phyloP scores from a whole-genome alignment of 2,113 vertebrate species.

The Laticauda laticaudata region DNA sequence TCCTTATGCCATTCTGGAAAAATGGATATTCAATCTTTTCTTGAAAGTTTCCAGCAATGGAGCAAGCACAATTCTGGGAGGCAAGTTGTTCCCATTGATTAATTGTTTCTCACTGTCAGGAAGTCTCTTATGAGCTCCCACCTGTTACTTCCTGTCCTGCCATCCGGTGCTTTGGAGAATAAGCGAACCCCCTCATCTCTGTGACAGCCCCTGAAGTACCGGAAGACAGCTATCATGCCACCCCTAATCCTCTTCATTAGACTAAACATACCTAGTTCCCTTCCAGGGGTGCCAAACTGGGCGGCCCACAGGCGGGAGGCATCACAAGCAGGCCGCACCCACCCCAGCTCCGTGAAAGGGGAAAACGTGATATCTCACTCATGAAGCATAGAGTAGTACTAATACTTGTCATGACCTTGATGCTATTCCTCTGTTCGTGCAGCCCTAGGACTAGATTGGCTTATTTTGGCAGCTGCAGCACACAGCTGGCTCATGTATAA shows the following conservation, averaged over 20 bases:
- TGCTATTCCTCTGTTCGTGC: no score
- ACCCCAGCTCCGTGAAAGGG: no score
- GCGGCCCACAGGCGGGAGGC: no score
- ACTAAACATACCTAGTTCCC: not conserved
- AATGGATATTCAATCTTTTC: not conserved
- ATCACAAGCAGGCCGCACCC: no score
- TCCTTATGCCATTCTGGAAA: not conserved
- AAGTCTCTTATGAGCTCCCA: not conserved
- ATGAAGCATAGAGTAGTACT: no score
- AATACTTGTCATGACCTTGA: no score
- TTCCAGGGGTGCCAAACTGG: not conserved
- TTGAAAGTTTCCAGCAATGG: not conserved
- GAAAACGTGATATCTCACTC: no score
- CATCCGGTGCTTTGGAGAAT: not conserved
- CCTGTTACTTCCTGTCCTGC: not conserved
- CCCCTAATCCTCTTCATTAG: not conserved
- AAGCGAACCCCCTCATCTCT: not conserved
- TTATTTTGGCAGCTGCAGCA: no score
- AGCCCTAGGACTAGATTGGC: no score
- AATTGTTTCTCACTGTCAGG: not conserved
- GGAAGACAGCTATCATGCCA: not conserved
- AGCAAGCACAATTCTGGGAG: not conserved
- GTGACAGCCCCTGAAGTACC: not conserved
- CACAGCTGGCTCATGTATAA: no score
- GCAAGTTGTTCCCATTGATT: not conserved